These are phyloP conservation scores for Athene noctua DNA, from an alignment of 2,113 vertebrate species.

Conservation along the genomic window DNA sequence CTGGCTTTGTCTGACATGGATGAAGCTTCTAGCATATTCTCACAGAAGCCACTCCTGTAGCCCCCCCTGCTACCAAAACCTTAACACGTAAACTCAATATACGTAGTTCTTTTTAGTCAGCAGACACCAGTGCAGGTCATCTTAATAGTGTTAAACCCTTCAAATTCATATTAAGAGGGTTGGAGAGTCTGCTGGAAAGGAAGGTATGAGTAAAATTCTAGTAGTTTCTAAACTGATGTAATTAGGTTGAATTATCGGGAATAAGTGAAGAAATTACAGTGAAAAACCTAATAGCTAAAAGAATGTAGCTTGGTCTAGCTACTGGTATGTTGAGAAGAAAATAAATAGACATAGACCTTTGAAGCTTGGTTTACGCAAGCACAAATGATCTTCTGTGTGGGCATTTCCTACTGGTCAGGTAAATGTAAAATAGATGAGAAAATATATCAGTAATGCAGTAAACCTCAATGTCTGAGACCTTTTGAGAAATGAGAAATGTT, in stretches of 20 bases:
- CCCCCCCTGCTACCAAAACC: fast-evolving
- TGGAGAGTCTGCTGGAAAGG: neutral
- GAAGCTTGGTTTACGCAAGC: neutral
- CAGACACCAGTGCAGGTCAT: neutral
- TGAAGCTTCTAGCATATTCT: neutral
- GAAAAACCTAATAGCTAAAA: neutral
- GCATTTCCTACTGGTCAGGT: neutral
- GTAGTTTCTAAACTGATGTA: neutral
- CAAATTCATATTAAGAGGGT: neutral
- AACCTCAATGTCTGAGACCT: neutral
- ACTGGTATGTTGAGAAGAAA: neutral
- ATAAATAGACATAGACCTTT: neutral
- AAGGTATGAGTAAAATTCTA: neutral
- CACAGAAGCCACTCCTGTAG: neutral
- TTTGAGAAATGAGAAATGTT: neutral
- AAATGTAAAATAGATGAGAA: neutral
- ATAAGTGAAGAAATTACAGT: neutral
- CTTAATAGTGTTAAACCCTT: neutral
- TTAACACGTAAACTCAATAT: neutral
- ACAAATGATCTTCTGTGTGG: neutral
- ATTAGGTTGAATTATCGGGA: neutral
- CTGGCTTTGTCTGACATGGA: neutral
- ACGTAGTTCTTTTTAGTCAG: neutral
- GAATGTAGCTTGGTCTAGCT: neutral
- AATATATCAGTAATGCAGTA: neutral